Evolutionary conservation across 2,888 invertebrate species (phyloP).

Genomic region (Cheilosia grossa): DNA sequence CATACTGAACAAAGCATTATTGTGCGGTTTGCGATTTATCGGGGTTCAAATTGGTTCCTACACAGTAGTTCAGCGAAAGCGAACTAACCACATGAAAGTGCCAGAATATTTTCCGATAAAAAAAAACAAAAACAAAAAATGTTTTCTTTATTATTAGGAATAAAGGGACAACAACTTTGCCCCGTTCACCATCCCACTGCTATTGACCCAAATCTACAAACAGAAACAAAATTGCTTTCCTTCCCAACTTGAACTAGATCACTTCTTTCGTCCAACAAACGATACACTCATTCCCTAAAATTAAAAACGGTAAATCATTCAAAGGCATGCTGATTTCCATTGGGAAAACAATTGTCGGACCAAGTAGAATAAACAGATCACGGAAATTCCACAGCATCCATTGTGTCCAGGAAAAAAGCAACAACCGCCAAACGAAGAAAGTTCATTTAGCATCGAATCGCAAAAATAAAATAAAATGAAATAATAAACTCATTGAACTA

Average conservation of each 20-base stretch:
- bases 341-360: slow-evolving; percentile 18
- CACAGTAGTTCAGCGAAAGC: too few relatives aligned
- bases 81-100: too few relatives aligned
- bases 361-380: slow-evolving; percentile 49
- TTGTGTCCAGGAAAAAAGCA: slow-evolving; percentile 1
- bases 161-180: too few relatives aligned
- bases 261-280: not conserved
- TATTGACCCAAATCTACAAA: slow-evolving; percentile 22
- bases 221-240: not conserved
- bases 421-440: slow-evolving; percentile 44
- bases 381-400: slow-evolving; percentile 43
- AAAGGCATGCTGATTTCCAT: slow-evolving; percentile 60
- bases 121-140: too few relatives aligned
- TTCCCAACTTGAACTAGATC: slow-evolving; percentile 32
- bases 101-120: not conserved
- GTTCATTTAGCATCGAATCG: slow-evolving; percentile 43
- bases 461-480: slow-evolving; percentile 42
- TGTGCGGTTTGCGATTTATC: too few relatives aligned
- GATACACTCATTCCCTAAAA: slow-evolving; percentile 14
- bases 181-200: slow-evolving; percentile 1
- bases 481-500: slow-evolving; percentile 58
- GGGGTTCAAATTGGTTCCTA: too few relatives aligned
- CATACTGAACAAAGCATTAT: too few relatives aligned
- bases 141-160: too few relatives aligned
- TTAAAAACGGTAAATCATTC: slow-evolving; percentile 61